These are phyloP conservation scores for Gallinago jamesoni DNA, from an alignment of 2,113 vertebrate species.

Conservation along the genomic window DNA sequence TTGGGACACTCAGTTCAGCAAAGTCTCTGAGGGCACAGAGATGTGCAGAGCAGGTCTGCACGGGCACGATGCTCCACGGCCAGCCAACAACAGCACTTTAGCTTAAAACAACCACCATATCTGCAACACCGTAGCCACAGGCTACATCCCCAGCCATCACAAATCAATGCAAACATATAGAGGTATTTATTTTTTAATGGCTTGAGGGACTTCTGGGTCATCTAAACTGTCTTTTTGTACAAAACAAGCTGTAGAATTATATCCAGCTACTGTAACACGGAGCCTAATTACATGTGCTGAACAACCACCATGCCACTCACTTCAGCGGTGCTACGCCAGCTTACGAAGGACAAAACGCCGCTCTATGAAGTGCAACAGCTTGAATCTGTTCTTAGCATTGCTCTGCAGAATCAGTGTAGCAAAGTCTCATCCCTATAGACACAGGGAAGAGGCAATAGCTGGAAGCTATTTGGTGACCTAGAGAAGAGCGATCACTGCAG, in stretches of 20 bases:
- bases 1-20: not conserved
- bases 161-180: not conserved
- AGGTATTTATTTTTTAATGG: not conserved
- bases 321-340: rapidly evolving
- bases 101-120: not conserved
- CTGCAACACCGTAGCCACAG: not conserved
- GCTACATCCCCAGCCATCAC: not conserved
- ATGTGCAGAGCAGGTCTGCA: not conserved
- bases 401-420: not conserved
- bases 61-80: rapidly evolving
- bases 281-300: not conserved
- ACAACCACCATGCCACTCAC: not conserved
- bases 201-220: not conserved
- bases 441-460: not conserved
- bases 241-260: not conserved
- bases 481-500: not conserved
- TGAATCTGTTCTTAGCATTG: not conserved
- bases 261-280: not conserved
- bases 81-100: not conserved
- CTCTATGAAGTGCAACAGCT: not conserved
- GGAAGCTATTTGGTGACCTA: not conserved
- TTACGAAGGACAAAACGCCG: not conserved
- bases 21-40: not conserved
- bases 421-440: not conserved
- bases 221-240: not conserved